phyloP scores from a whole-genome alignment of 2,888 invertebrate genomes.

The Drosophila helvetica region DNA sequence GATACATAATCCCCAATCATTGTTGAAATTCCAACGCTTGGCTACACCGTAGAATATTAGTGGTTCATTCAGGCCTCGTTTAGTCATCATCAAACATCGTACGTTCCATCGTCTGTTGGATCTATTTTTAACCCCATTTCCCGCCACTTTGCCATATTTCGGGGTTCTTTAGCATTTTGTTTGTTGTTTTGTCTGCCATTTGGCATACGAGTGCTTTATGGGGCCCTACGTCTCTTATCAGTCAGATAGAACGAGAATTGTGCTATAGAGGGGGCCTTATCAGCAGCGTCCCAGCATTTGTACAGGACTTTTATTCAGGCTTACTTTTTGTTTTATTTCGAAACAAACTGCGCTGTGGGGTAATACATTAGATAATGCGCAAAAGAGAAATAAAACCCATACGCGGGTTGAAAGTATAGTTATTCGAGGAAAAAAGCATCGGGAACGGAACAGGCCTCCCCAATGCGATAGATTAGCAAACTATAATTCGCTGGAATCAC shows the following conservation, averaged over 20 bases:
- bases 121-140: slow-evolving; percentile 44
- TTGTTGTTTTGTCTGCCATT: slow-evolving; percentile 17
- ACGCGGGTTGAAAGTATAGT: slow-evolving; percentile 26
- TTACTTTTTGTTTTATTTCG: slow-evolving; percentile 34
- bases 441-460: slow-evolving; percentile 3
- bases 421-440: slow-evolving; percentile 11
- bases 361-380: slow-evolving; percentile 31
- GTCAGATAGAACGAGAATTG: slow-evolving; percentile 25
- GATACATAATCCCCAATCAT: background rate
- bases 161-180: slow-evolving; percentile 1
- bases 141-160: slow-evolving; percentile 21
- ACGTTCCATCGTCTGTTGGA: slow-evolving; percentile 30
- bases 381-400: slow-evolving; percentile 15
- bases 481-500: background rate
- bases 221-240: slow-evolving; percentile 41
- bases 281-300: slow-evolving; percentile 30
- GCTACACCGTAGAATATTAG: background rate
- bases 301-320: slow-evolving; percentile 55
- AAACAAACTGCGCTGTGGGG: slow-evolving; percentile 33
- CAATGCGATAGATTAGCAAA: slow-evolving; percentile 5
- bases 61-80: slow-evolving; percentile 43
- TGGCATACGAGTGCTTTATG: slow-evolving; percentile 49
- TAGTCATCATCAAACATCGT: slow-evolving; percentile 54
- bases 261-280: slow-evolving; percentile 40
- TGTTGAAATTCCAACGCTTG: background rate